Evolutionary conservation across 1,140 invertebrate genomes (phyloP), one percentile per base, ranked within the genome.

Genomic region (Notospermus geniculatus): DNA sequence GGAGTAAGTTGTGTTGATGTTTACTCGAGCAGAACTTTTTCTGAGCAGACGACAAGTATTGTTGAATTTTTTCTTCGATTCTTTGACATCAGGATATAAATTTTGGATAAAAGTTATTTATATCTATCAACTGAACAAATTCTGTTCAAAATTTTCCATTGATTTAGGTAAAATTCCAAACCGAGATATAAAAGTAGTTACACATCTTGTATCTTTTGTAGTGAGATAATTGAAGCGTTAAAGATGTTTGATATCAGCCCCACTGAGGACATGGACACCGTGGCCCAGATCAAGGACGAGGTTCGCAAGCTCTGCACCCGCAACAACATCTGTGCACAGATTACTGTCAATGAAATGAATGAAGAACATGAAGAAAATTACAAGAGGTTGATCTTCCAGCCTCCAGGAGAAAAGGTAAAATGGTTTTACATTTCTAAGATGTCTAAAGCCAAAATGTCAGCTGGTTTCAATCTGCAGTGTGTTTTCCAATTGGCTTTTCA

Each of bases 231-330:
- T 5, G 58, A 67, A 15, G 75, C 77, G 1, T 59, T 81, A 57
- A 57, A 65, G 32, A 69, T 68, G 62, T 73, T 75, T 69, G 76
- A 74, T 39, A 71, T 78, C 28, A 76, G 67, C 63, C 71, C 73
- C n/a, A 68, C 66, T 32, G 74, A 77, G 56, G 79, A 82, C 39
- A 73, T 79, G 67, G 76, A 77, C 59, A 79, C 75, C 66, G 76
- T 82, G 56, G 69, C 73, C 0, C 75, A 82, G 67, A 79, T 82
- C 41, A 80, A 80, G 62, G 64, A 68, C 22, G 79, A 80, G 64
- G 76, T 82, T 15, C 68, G 72, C 50, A 80, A 80, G 56, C 69
- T 81, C n/a, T 77, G 74, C 60, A 75, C 71, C 28, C 57, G 66
- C 2, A 72, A 72, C 63, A 72, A 75, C 61, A 76, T 80, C 17